phyloP scores from a whole-genome alignment of 2,113 vertebrate species.

The Miniopterus natalensis region DNA sequence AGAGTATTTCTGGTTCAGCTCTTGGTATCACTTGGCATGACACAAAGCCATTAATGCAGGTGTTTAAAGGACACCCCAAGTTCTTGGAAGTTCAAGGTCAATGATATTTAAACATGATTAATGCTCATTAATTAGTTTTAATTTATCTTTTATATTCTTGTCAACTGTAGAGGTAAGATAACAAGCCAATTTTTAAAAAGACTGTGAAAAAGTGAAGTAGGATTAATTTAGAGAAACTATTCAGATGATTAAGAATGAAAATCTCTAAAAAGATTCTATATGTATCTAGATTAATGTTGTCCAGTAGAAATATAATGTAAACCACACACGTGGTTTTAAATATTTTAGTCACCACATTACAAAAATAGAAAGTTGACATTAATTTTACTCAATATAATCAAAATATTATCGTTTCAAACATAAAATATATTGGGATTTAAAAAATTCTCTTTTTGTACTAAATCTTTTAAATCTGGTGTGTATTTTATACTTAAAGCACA shows the following conservation, averaged over 20 bases:
- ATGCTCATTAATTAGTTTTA: slow-evolving; percentile 55
- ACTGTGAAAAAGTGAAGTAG: background rate
- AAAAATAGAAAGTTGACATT: background rate
- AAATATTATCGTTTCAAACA: slow-evolving; percentile 19
- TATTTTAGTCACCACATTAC: background rate
- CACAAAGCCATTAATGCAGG: slow-evolving; percentile 2
- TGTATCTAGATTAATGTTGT: background rate
- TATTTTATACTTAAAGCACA: background rate
- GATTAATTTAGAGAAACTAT: slow-evolving; percentile 33
- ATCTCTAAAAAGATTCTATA: slow-evolving; percentile 43
- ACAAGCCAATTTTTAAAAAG: slow-evolving; percentile 41
- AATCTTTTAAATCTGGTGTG: slow-evolving; percentile 16
- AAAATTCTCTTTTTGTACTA: background rate
- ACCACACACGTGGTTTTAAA: background rate
- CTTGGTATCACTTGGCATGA: background rate
- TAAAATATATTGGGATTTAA: background rate
- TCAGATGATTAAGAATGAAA: slow-evolving; percentile 34
- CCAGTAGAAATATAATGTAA: background rate
- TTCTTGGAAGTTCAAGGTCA: slow-evolving; percentile 1
- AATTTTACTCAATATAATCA: slow-evolving; percentile 5
- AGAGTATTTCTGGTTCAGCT: slow-evolving; percentile 42
- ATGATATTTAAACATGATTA: slow-evolving; percentile 37
- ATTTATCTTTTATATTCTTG: slow-evolving; percentile 44
- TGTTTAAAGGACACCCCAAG: slow-evolving; percentile 44
- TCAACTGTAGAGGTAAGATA: slow-evolving; percentile 30